A percentile compares a stretch with the other conserved stretches of the same genome.
Evolutionary conservation across 2,888 invertebrate species (phyloP).

Genomic region (Eremobia ochroleuca): DNA sequence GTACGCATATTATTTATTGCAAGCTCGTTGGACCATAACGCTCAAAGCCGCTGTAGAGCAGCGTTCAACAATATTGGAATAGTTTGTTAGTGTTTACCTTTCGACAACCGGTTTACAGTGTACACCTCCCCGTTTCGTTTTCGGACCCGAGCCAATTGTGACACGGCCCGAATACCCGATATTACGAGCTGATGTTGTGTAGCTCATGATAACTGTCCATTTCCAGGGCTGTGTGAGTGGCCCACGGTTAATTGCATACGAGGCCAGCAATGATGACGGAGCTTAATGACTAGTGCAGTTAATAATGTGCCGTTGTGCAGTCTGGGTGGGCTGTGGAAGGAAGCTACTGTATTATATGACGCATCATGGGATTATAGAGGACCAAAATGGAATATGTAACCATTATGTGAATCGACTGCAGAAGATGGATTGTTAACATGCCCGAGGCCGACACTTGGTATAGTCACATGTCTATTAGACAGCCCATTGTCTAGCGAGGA

Average conservation of each 20-base stretch:
- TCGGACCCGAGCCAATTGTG: constrained; percentile 64
- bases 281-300: constrained; percentile 53
- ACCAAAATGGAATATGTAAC: constrained; percentile 29
- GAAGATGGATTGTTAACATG: constrained; percentile 11
- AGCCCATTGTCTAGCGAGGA: not conserved
- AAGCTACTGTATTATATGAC: constrained; percentile 23
- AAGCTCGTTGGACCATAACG: constrained; percentile 77
- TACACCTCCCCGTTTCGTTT: constrained; percentile 73
- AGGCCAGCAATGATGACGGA: constrained; percentile 53
- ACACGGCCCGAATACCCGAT: constrained; percentile 55
- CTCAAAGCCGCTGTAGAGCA: constrained; percentile 75
- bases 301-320: constrained; percentile 49
- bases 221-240: constrained; percentile 31
- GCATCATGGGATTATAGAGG: constrained; percentile 32
- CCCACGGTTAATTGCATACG: constrained; percentile 53
- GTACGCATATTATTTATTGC: constrained; percentile 80
- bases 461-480: not conserved
- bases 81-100: constrained; percentile 84
- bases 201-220: constrained; percentile 54
- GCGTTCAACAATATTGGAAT: constrained; percentile 83
- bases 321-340: constrained; percentile 40
- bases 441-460: not conserved
- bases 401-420: constrained; percentile 19
- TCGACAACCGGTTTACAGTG: constrained; percentile 72
- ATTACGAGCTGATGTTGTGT: constrained; percentile 56